A percentile compares a stretch with the other conserved stretches of the same genome.
Evolutionary conservation across 2,888 invertebrate genomes (phyloP).

Genomic region (Vanessa cardui): DNA sequence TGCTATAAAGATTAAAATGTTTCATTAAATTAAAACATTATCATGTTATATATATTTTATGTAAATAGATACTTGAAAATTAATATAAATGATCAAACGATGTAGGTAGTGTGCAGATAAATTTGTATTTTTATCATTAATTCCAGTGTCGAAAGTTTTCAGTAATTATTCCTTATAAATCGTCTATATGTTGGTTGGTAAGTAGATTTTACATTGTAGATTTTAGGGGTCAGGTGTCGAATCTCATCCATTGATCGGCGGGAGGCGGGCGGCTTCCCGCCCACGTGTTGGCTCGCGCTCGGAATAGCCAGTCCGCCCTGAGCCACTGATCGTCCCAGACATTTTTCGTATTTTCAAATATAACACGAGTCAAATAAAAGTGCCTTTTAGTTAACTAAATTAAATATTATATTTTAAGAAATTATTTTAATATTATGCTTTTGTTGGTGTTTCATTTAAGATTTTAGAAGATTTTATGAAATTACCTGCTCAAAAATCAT

Average conservation of each 20-base stretch:
- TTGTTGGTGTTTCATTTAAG: not conserved
- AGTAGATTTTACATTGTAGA: conserved; percentile 35
- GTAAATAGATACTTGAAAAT: no score
- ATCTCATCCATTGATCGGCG: conserved; percentile 77
- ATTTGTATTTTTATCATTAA: conserved; percentile 4
- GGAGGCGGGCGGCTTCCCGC: conserved; percentile 58
- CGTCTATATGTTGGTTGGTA: conserved; percentile 27
- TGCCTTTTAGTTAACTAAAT: conserved; percentile 26
- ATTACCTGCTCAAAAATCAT: conserved; percentile 9
- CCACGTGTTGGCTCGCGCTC: conserved; percentile 75
- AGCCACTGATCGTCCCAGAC: conserved; percentile 60
- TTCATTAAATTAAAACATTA: no score
- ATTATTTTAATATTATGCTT: not conserved
- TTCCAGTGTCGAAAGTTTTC: not conserved
- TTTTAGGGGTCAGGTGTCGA: conserved; percentile 59
- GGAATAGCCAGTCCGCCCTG: conserved; percentile 78
- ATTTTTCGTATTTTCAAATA: conserved; percentile 17
- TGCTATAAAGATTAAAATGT: no score
- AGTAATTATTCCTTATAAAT: conserved; percentile 4
- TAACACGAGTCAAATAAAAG: conserved; percentile 24
- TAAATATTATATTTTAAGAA: conserved; percentile 19
- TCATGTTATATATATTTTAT: no score
- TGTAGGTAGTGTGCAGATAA: no score
- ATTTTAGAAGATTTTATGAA: not conserved
- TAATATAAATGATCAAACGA: no score